Evolutionary conservation across 2,888 invertebrate genomes (phyloP).

Genomic region (Mantis religiosa): DNA sequence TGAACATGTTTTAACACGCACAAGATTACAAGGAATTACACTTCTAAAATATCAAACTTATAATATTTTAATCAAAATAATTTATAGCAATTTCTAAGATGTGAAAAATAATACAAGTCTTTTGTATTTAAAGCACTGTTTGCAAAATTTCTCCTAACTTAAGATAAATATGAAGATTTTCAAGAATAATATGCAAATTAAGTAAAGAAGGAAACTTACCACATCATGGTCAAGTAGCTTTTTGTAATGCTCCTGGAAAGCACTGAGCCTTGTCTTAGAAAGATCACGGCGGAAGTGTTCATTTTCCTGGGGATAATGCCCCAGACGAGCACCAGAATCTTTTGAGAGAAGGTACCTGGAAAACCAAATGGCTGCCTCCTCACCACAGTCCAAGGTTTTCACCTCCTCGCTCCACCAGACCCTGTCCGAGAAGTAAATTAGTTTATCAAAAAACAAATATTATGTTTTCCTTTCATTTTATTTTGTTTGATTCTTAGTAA

Average conservation of each 20-base stretch:
- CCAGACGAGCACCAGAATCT: conserved; percentile 14
- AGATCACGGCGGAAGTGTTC: neutral
- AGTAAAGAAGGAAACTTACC: conserved; percentile 33
- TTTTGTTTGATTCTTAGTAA: too few relatives aligned
- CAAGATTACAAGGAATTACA: too few relatives aligned
- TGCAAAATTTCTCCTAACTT: neutral
- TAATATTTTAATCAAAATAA: too few relatives aligned
- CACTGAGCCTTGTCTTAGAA: neutral
- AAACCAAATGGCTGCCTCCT: conserved; percentile 68
- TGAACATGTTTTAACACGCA: too few relatives aligned
- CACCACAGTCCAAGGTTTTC: conserved; percentile 68
- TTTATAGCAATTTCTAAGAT: too few relatives aligned
- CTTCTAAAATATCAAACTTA: too few relatives aligned
- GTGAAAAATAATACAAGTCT: too few relatives aligned
- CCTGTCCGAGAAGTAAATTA: neutral
- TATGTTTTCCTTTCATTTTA: too few relatives aligned
- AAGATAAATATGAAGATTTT: neutral
- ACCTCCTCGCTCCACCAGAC: conserved; percentile 38
- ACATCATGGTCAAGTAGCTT: conserved; percentile 38
- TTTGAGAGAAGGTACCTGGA: conserved; percentile 44
- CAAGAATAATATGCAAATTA: neutral
- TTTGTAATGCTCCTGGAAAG: conserved; percentile 33
- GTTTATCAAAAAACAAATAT: too few relatives aligned
- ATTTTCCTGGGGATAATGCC: conserved; percentile 1
- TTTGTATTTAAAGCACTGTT: too few relatives aligned